A percentile compares a stretch with the other conserved stretches of the same genome.
Conservation (phyloP, 2,113 vertebrate genomes). For the Ciconia maguari region DNA sequence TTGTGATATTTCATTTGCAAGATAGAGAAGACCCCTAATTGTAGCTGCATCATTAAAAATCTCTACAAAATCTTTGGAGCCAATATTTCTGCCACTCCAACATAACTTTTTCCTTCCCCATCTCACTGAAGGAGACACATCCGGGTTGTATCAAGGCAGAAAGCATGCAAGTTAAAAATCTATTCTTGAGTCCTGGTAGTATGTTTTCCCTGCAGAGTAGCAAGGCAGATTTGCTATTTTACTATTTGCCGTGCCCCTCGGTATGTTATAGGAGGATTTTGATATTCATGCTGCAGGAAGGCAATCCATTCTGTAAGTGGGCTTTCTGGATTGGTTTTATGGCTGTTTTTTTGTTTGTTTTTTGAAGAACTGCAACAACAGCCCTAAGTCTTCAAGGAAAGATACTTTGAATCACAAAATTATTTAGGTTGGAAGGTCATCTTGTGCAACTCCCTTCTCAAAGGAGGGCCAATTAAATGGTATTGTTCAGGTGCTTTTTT, state of each 20-base stretch:
- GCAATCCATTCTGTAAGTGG: not conserved
- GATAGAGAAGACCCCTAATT: not conserved
- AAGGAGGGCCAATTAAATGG: not conserved
- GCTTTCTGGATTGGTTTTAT: not conserved
- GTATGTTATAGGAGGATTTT: not conserved
- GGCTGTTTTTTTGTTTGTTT: not conserved
- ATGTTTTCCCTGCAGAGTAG: not conserved
- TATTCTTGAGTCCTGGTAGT: not conserved
- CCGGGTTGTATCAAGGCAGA: not conserved
- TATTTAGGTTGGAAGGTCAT: not conserved
- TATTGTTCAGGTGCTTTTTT: not conserved
- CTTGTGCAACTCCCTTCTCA: not conserved
- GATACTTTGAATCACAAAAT: not conserved
- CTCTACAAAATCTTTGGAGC: not conserved
- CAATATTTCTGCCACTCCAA: not conserved
- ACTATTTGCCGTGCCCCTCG: not conserved
- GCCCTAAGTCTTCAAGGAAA: not conserved
- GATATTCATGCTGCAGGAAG: not conserved
- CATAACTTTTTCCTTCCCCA: not conserved
- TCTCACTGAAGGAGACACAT: not conserved
- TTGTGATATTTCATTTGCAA: not conserved
- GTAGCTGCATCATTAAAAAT: not conserved
- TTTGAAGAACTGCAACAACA: not conserved
- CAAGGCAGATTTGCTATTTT: not conserved
- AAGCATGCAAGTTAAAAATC: not conserved